These are phyloP conservation scores for Stichodactyla helianthus DNA, from an alignment of 64 coral and sea anemone genomes.

Conservation along the genomic window DNA sequence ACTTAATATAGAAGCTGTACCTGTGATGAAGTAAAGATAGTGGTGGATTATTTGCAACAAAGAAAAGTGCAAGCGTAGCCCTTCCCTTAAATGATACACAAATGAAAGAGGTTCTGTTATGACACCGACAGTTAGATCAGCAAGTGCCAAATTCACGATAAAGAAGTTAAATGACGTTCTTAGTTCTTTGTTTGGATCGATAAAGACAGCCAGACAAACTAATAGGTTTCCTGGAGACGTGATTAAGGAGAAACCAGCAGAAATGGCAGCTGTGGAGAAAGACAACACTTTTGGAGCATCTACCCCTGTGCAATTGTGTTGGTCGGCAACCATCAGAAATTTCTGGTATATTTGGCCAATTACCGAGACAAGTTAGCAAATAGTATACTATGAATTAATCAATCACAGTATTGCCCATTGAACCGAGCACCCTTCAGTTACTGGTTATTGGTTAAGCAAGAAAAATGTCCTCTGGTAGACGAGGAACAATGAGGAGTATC, in stretches of 20 bases:
- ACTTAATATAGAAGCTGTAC: conserved; percentile 74
- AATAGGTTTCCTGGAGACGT: conserved; percentile 59
- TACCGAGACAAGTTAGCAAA: neutral
- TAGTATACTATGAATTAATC: neutral
- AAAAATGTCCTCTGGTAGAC: no score
- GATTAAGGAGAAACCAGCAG: conserved; percentile 26
- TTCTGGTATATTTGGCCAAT: neutral
- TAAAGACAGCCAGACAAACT: conserved; percentile 43
- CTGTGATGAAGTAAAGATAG: conserved; percentile 66
- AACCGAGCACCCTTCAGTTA: no score
- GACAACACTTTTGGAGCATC: conserved; percentile 31
- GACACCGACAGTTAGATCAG: conserved; percentile 49
- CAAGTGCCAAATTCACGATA: conserved; percentile 53
- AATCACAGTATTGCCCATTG: neutral
- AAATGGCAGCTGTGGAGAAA: conserved; percentile 52
- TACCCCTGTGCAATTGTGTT: conserved; percentile 8
- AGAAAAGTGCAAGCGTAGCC: neutral
- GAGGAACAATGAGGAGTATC: no score
- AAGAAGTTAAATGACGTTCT: conserved; percentile 69
- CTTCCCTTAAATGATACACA: conserved; percentile 54
- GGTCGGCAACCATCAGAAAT: neutral
- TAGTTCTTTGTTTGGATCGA: conserved; percentile 53
- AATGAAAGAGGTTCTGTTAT: conserved; percentile 48
- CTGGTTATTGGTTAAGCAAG: no score
- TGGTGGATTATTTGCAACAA: conserved; percentile 8